phyloP scores from a whole-genome alignment of 2,113 vertebrate species.

The Catagonus wagneri region DNA sequence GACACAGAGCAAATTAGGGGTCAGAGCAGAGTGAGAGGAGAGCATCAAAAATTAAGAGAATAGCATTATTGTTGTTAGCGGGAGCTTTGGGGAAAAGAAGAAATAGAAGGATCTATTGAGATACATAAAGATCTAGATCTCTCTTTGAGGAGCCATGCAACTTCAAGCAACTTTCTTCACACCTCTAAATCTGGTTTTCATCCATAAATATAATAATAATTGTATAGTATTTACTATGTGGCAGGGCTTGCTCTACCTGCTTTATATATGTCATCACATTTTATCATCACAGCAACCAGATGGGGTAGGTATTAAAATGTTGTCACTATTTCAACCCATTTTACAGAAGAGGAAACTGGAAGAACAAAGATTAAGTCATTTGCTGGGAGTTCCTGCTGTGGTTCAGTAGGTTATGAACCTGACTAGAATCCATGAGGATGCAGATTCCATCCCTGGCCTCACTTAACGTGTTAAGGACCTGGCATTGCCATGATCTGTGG shows the following conservation, averaged over 20 bases:
- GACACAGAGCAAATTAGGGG: background rate
- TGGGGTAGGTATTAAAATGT: background rate
- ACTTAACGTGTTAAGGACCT: too few relatives aligned
- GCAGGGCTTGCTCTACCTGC: too few relatives aligned
- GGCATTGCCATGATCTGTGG: too few relatives aligned
- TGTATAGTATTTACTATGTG: accelerated
- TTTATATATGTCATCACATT: background rate
- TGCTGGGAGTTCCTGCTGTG: too few relatives aligned
- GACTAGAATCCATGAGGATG: too few relatives aligned
- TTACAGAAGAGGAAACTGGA: conserved; percentile 3
- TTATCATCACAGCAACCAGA: background rate
- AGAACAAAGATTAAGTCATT: background rate
- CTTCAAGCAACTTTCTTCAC: background rate
- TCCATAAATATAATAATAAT: background rate
- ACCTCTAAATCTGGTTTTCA: background rate
- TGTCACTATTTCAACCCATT: background rate
- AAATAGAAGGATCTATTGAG: background rate
- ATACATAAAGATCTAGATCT: too few relatives aligned
- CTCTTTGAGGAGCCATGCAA: background rate
- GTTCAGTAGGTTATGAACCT: too few relatives aligned
- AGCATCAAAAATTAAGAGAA: background rate
- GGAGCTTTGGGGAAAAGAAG: background rate
- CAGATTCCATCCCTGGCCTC: too few relatives aligned
- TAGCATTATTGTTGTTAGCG: accelerated
- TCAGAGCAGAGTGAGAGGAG: background rate